Evolutionary conservation across 2,888 invertebrate species (phyloP), one percentile per base, ranked within the genome.

Genomic region (Platynereis dumerilii): DNA sequence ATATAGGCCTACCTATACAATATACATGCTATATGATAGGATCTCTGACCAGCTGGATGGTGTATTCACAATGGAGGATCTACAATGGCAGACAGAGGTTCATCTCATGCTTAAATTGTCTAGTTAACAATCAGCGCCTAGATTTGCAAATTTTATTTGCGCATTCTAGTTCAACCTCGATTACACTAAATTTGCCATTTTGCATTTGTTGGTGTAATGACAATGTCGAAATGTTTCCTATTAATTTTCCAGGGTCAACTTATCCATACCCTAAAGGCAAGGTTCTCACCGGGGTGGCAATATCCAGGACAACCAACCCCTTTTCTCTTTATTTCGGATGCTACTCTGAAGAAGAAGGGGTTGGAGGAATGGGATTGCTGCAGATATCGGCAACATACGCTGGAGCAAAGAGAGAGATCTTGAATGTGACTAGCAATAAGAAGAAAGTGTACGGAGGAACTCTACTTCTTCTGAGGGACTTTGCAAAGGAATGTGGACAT

Each of bases 291-390:
- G 62, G 62, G 10, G 62, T 62, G 15, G 48, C 62, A 22, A 24
- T 55, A 26, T 44, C 45, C 5, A 54, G 42, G 7, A 17, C 56
- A 2, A 24, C 42, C 1, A 28, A 54, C n/a, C 56, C 56, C 2
- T 39, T 62, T 10, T 22, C 55, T 2, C 52, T 62, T 3, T 62
- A 57, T 42, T 62, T 62, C 22, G 62, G 62, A 12, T 62, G 62
- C 29, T 62, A 57, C 26, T 42, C 62, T 5, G 45, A 62, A 22
- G 34, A 52, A 17, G n/a, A 27, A 3, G 62, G 62, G 5, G 42
- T 39, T 22, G 62, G 62, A 26, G 62, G 62, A 5, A 29, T 55
- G 7, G 62, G 62, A 15, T 20, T 62, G 2, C 52, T 62, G 15
- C 17, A 17, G 26, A 26, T 55, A 26, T 55, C 55, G 10, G 48